Base-by-base conservation (phyloP, 2,113 vertebrate species). In the Beaufortia kweichowensis region DNA sequence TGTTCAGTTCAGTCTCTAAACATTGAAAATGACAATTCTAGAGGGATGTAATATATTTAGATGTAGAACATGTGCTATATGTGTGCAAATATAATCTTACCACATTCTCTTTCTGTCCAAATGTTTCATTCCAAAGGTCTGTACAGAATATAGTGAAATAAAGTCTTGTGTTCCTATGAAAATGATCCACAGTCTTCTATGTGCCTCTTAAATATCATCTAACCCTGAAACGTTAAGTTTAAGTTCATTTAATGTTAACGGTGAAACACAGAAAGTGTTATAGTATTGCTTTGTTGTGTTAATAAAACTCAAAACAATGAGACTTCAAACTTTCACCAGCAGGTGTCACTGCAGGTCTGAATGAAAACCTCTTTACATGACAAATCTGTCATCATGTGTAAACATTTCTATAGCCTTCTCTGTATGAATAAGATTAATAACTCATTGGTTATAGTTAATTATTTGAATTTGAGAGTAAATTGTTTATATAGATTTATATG, bases 271-370 rank as follows among this genome's bases (percentile, higher is more conserved):
- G 10, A 35, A 35, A 35, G 2, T 35, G 33, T 9, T 9, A 39
- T 39, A 39, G 11, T 2, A 11, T 10, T 39, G 35, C 1, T 10
- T 39, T 9, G 35, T 39, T 39, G 9, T 39, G 4, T 39, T 39
- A 11, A 10, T 35, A 5, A 35, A 35, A 35, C 33, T 35, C 33
- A 33, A 33, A 6, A 6, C 6, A 39, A 1, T 39, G 35, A 39
- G 1, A 10, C 15, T 19, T 50, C 46, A 35, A 21, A 3, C n/a
- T n/a, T 53, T 77, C 1, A 11, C 88, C 91, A 89, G 39, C 7
- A 53, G 91, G 80, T 85, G 91, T 82, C 91, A 75, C 76, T 83
- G 81, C 88, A 85, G 77, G 8, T 24, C 12, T 77, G 72, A 41
- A 74, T 33, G n/a, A n/a, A n/a, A n/a, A n/a, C 9, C 35, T 39